A percentile compares a stretch with the other conserved stretches of the same genome.
Conservation (phyloP, 2,888 invertebrate genomes). For the Seira musarum region DNA sequence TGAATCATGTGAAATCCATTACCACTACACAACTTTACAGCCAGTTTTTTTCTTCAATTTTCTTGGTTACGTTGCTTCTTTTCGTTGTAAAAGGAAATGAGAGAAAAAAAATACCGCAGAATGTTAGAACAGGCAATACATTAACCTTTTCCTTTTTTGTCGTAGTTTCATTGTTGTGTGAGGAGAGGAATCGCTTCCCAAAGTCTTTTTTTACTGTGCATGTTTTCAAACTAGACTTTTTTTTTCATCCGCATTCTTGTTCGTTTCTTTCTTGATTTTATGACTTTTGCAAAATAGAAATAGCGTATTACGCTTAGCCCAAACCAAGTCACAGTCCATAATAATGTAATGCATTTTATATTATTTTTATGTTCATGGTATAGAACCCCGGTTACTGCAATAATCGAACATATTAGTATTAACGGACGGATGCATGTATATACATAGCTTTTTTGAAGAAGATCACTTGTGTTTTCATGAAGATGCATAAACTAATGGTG, state of each 20-base stretch:
- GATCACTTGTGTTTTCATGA: constrained; percentile 11
- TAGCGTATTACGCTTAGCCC: neutral
- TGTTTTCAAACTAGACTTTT: neutral
- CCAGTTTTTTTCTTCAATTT: neutral
- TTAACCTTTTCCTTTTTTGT: neutral
- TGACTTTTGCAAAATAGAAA: neutral
- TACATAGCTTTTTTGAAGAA: constrained; percentile 23
- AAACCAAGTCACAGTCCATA: no score
- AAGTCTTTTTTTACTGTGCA: neutral
- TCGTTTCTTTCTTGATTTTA: neutral
- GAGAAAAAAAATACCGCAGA: neutral
- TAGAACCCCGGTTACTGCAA: constrained; percentile 14
- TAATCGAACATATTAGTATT: no score
- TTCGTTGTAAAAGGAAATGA: neutral
- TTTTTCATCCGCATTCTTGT: neutral
- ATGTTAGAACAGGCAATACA: neutral
- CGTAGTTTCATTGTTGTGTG: neutral
- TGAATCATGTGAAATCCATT: neutral
- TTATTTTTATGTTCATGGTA: no score
- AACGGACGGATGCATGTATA: constrained; percentile 7
- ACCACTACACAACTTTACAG: neutral
- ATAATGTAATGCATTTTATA: no score
- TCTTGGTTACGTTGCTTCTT: neutral
- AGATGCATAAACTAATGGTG: constrained; percentile 11
- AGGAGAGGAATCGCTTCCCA: neutral